A percentile compares a stretch with the other conserved stretches of the same genome.
phyloP scores from a whole-genome alignment of 2,113 vertebrate species.

The Microcebus griseorufus region DNA sequence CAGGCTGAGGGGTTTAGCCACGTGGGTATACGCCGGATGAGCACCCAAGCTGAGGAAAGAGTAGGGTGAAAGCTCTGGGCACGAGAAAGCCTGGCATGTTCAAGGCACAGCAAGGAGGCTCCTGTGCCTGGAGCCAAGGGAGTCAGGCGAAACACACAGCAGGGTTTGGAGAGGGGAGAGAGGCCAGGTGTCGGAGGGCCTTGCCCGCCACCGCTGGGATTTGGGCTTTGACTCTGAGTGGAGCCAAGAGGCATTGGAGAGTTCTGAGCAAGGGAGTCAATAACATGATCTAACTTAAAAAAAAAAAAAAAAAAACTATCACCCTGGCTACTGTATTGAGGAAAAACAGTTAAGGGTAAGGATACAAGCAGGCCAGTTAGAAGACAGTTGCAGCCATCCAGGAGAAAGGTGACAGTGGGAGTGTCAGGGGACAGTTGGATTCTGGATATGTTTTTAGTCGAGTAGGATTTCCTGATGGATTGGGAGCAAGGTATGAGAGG shows the following conservation, averaged over 20 bases:
- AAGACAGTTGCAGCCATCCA: background rate
- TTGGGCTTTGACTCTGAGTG: background rate
- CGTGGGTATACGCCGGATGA: background rate
- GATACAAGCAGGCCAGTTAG: background rate
- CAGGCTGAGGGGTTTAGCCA: background rate
- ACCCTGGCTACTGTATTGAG: background rate
- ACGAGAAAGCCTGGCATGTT: accelerated
- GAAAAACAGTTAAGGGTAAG: background rate
- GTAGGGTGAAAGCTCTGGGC: background rate
- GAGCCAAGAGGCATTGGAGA: background rate
- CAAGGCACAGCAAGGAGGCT: background rate
- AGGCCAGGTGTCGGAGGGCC: background rate
- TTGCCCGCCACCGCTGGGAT: accelerated
- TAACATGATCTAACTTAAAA: background rate
- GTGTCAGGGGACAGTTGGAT: background rate
- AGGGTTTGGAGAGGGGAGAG: background rate
- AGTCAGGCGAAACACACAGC: accelerated
- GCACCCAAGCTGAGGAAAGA: background rate
- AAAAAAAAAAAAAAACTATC: background rate
- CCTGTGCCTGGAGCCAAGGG: background rate
- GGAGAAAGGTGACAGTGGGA: background rate
- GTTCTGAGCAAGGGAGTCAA: background rate
- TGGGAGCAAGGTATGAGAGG: background rate
- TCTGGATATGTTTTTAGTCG: background rate
- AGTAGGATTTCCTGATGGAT: background rate